Conservation (phyloP, 2,113 vertebrate genomes). For the Eleginops maclovinus region DNA sequence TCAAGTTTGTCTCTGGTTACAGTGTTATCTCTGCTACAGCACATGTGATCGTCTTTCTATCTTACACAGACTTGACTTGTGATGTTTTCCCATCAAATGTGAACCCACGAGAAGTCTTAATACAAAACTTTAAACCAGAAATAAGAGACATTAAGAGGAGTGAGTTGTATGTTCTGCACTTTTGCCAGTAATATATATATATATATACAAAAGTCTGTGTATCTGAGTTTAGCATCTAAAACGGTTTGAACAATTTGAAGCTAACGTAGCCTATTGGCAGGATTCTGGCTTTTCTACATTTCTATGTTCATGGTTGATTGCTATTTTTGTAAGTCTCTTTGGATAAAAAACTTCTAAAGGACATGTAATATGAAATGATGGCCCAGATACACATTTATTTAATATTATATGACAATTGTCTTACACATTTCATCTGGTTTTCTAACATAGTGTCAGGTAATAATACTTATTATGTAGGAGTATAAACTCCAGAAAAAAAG, state of each 20-base stretch:
- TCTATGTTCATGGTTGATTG: too few species aligned
- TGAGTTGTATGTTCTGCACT: background rate
- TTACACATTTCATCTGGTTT: too few species aligned
- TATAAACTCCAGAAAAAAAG: background rate
- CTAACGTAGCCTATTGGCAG: too few species aligned
- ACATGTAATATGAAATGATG: too few species aligned
- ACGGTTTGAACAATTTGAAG: too few species aligned
- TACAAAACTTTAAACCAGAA: background rate
- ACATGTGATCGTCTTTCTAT: constrained; percentile 64
- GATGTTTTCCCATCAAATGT: background rate
- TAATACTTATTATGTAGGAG: background rate
- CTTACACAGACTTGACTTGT: constrained; percentile 24
- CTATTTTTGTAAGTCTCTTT: too few species aligned
- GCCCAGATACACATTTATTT: too few species aligned
- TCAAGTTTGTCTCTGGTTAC: constrained; percentile 67
- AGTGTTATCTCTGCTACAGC: constrained; percentile 44
- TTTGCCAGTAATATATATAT: too few species aligned
- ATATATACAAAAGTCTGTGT: too few species aligned
- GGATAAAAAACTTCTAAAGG: too few species aligned
- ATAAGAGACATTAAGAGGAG: background rate
- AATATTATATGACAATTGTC: background rate
- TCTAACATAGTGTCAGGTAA: background rate
- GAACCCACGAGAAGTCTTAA: background rate
- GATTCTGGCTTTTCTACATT: background rate
- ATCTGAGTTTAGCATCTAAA: too few species aligned